Conservation (phyloP, 1,140 invertebrate species). For the Cryptotermes secundus region DNA sequence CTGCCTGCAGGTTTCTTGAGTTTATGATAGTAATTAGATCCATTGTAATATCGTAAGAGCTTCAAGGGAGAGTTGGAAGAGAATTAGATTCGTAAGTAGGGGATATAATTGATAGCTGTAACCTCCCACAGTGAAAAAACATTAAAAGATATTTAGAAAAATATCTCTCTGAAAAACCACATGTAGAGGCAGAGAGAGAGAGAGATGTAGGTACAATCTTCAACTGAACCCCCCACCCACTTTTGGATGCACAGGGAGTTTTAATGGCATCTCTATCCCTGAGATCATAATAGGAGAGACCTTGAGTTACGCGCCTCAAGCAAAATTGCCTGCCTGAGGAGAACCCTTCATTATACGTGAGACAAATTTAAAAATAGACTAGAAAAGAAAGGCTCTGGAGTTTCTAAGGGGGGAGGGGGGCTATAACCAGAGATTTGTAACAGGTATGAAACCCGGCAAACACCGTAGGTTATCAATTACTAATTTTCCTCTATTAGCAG, state of each 20-base stretch:
- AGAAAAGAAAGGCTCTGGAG: too few relatives aligned
- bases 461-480: too few relatives aligned
- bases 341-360: background rate
- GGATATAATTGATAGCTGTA: background rate
- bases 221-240: background rate
- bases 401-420: too few relatives aligned
- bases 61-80: background rate
- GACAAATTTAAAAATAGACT: background rate
- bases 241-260: background rate
- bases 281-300: background rate
- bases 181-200: background rate
- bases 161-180: background rate
- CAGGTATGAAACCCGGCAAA: too few relatives aligned
- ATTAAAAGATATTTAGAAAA: constrained; percentile 14
- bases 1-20: background rate
- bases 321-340: background rate
- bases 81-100: background rate
- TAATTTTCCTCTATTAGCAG: too few relatives aligned
- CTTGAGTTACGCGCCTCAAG: background rate
- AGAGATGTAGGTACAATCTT: background rate
- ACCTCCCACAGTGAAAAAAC: constrained; percentile 2
- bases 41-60: constrained; percentile 10
- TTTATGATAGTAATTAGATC: constrained; percentile 15
- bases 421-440: too few relatives aligned
- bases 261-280: background rate